Conservation (phyloP, 2,113 vertebrate species). For the Indri indri region DNA sequence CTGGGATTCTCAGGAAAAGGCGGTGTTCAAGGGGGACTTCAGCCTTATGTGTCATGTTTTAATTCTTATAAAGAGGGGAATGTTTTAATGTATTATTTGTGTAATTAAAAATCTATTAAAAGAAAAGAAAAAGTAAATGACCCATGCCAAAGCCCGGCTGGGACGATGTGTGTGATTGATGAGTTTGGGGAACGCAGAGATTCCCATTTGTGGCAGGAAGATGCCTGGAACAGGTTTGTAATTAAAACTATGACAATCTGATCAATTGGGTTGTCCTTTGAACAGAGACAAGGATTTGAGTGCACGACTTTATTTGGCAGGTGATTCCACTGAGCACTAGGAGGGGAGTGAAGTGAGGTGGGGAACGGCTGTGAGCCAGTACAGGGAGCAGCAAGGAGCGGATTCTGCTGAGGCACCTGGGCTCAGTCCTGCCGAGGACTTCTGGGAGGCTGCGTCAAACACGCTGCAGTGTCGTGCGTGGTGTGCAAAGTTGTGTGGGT, state of each 20-base stretch:
- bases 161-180: background rate
- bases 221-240: background rate
- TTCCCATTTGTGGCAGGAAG: background rate
- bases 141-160: background rate
- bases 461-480: rapidly evolving
- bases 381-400: background rate
- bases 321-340: background rate
- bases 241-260: background rate
- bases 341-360: background rate
- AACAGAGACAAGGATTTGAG: background rate
- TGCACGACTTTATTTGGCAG: too few relatives aligned
- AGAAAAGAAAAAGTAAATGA: background rate
- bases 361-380: background rate
- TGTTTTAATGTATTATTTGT: background rate
- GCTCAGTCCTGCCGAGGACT: background rate
- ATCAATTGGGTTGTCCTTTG: background rate
- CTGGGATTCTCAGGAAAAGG: background rate
- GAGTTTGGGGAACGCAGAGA: background rate
- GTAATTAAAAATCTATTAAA: background rate
- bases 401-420: background rate
- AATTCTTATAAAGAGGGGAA: background rate
- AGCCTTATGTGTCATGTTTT: background rate
- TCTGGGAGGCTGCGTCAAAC: background rate
- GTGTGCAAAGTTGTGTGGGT: background rate
- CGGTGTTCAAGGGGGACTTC: background rate